Conservation (phyloP, 2,113 vertebrate species). For the Caloenas nicobarica region DNA sequence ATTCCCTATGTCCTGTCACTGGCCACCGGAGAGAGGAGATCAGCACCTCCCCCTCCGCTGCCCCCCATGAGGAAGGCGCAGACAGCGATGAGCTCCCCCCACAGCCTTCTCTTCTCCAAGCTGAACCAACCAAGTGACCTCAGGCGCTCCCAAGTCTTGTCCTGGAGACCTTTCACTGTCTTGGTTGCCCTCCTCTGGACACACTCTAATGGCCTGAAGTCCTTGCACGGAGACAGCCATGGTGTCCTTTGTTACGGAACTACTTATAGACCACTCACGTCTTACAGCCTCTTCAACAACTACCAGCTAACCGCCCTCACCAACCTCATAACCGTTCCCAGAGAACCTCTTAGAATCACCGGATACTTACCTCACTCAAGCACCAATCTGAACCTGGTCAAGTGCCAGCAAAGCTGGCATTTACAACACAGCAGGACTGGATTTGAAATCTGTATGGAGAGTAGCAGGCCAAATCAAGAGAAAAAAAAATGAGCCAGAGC, state of each 20-base stretch:
- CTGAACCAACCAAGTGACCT: too few relatives aligned
- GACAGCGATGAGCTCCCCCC: too few relatives aligned
- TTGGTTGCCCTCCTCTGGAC: background rate
- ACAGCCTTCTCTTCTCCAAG: background rate
- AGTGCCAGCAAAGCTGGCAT: background rate
- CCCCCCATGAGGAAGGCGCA: too few relatives aligned
- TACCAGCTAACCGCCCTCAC: background rate
- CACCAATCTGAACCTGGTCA: background rate
- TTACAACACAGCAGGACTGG: background rate
- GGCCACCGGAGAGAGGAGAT: too few relatives aligned
- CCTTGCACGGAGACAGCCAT: accelerated
- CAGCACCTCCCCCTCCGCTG: too few relatives aligned
- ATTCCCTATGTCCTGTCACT: too few relatives aligned
- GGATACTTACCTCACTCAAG: background rate
- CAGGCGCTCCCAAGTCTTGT: background rate
- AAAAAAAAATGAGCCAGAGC: background rate
- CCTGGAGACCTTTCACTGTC: background rate
- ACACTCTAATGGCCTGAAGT: background rate
- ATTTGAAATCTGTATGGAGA: background rate
- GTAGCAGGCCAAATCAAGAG: background rate
- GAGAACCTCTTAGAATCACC: background rate
- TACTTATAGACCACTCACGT: background rate
- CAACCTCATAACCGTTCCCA: background rate
- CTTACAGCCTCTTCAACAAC: background rate
- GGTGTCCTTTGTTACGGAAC: background rate